Evolutionary conservation across 2,797 vertebrate genomes (phyloP), one percentile per base, ranked within the genome.

Genomic region (Euthynnus affinis): DNA sequence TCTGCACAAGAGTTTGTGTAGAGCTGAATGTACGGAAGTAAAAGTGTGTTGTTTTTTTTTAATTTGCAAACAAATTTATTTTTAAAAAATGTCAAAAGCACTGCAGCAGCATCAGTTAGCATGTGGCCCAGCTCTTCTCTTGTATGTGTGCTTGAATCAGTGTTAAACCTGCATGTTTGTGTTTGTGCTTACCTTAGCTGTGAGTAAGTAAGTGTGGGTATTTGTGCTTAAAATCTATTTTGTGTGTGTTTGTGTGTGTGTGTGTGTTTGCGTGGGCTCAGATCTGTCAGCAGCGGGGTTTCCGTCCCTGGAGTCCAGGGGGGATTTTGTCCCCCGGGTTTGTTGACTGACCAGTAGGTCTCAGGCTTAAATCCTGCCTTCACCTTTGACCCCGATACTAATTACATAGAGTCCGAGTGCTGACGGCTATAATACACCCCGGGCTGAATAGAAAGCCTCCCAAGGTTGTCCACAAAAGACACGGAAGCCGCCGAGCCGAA

Each of bases 241-340:
- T 49, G 34, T 67, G 67, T 82, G 78, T 29, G 25, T 62, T 51
- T 70, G 71, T 62, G 55, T 77, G 82, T 77, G 74, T 72, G 71
- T 75, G 74, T 87, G 67, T 82, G 74, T 82, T 23, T 83, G 74
- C 75, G 70, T 77, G 71, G 29, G 23, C 37, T 80, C 88, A 94
- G 81, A 95, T 95, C 93, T 91, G 93, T 98, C 89, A 96, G 93
- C 92, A 94, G 95, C 49, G 91, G 95, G 92, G 75, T 96, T 96
- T 95, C 95, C 93, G 59, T 96, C 96, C 92, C 94, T 89, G 58
- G 91, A 95, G 67, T 94, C 89, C 93, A 79, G 27, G 93, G 85
- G 85, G 95, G 87, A 92, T 96, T 94, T 96, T 95, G 92, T 85
- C 62, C 77, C 77, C 76, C 94, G 92, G 94, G 94, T 96, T 92